Base-by-base conservation (phyloP, 1,140 invertebrate genomes). In the Cydia pomonella region DNA sequence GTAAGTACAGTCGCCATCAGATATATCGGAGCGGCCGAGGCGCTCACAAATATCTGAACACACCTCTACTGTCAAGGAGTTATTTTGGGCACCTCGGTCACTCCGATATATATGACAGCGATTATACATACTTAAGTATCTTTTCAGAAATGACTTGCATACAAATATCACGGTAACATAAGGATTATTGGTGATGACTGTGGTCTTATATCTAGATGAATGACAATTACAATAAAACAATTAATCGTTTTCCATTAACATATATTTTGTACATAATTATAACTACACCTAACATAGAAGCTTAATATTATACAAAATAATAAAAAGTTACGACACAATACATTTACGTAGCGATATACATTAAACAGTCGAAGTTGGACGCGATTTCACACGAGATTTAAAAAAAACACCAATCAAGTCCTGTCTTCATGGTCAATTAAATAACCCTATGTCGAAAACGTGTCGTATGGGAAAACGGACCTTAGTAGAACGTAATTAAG, bases 251-350 rank as follows among this genome's bases (percentile, higher is more conserved):
- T 59, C 53, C 53, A 59, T 59, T 69, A 69, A 69, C 33, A 33
- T 69, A 33, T 69, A 69, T 69, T 59, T 69, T 69, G 64, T 69
- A 69, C 64, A 69, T 69, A 69, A 33, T 33, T 69, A 33, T 69
- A 13, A 33, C 27, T 69, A 69, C 64, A 33, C 64, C 64, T 69
- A 69, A 69, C 64, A 69, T 38, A 69, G 64, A 69, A 69, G 33
- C 64, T 69, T 69, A 66, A 66, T 33, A 69, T 69, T 18, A 69
- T 69, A 69, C 64, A 69, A 69, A 69, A 69, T 69, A 41, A 69
- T 69, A 66, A 66, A 63, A 66, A 21, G 16, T 69, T 69, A 69
- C 29, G 27, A 69, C 33, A 69, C 64, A 38, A 18, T 69, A 69
- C 29, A 33, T 21, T 69, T 41, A 69, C 64, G 64, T 33, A 69